A percentile compares a stretch with the other conserved stretches of the same genome.
Evolutionary conservation across 2,888 invertebrate species (phyloP).

Genomic region (Papilio protenor): DNA sequence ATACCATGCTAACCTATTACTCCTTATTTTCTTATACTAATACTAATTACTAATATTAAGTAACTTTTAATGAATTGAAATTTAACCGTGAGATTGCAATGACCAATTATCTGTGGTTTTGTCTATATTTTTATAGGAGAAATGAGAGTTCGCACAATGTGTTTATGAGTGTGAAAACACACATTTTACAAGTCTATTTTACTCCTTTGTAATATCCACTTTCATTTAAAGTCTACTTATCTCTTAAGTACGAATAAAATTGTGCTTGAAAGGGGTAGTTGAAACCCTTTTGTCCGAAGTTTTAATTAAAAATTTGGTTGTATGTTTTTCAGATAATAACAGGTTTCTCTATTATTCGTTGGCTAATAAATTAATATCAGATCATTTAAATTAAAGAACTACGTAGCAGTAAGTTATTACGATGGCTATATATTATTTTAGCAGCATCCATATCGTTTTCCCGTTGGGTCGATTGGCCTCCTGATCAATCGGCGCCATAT

Average conservation of each 20-base stretch:
- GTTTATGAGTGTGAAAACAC: background rate
- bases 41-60: no score
- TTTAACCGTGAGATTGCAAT: no score
- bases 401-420: background rate
- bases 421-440: no score
- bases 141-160: background rate
- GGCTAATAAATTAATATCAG: background rate
- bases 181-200: background rate
- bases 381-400: background rate
- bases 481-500: no score
- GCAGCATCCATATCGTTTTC: no score
- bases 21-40: no score
- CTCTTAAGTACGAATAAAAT: slow-evolving; percentile 10
- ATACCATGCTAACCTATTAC: no score
- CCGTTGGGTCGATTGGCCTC: no score
- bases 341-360: background rate
- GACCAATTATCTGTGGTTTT: no score
- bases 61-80: no score
- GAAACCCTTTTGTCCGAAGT: slow-evolving; percentile 16
- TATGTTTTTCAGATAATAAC: slow-evolving; percentile 4
- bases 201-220: background rate
- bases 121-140: background rate
- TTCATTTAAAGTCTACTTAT: background rate
- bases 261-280: slow-evolving; percentile 9
- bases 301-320: slow-evolving; percentile 21